These are phyloP conservation scores for Oncopodura yosiiana DNA, from an alignment of 1,140 invertebrate genomes.

Conservation along the genomic window DNA sequence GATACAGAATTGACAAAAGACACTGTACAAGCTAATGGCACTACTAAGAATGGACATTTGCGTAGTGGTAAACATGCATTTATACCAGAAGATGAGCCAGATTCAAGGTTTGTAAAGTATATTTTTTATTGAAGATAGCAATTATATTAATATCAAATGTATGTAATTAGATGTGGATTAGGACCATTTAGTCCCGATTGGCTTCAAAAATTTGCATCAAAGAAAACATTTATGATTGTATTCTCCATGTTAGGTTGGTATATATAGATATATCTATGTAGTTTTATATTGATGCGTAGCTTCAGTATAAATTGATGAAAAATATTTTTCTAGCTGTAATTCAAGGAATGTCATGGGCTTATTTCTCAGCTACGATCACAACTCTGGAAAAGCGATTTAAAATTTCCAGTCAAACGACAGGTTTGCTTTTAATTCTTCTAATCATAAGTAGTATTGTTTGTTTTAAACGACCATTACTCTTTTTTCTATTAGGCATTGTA, in stretches of 20 bases:
- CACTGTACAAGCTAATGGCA: not conserved
- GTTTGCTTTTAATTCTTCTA: constrained; percentile 38
- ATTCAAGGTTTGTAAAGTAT: too few relatives aligned
- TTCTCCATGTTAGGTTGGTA: too few relatives aligned
- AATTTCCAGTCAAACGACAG: constrained; percentile 86
- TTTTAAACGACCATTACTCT: not conserved
- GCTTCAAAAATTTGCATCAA: constrained; percentile 70
- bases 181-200: constrained; percentile 58
- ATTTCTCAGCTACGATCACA: constrained; percentile 91
- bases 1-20: not conserved
- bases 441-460: not conserved
- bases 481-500: constrained; percentile 47
- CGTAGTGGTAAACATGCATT: not conserved
- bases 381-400: constrained; percentile 94
- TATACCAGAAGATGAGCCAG: not conserved
- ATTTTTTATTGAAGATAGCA: too few relatives aligned
- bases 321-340: constrained; percentile 54
- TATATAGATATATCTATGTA: too few relatives aligned
- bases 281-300: too few relatives aligned
- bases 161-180: constrained; percentile 54
- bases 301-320: too few relatives aligned
- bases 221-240: constrained; percentile 73
- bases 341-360: constrained; percentile 89
- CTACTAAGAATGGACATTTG: not conserved
- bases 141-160: constrained; percentile 36